Evolutionary conservation across 1,140 invertebrate genomes (phyloP).

Genomic region (Solen grandis): DNA sequence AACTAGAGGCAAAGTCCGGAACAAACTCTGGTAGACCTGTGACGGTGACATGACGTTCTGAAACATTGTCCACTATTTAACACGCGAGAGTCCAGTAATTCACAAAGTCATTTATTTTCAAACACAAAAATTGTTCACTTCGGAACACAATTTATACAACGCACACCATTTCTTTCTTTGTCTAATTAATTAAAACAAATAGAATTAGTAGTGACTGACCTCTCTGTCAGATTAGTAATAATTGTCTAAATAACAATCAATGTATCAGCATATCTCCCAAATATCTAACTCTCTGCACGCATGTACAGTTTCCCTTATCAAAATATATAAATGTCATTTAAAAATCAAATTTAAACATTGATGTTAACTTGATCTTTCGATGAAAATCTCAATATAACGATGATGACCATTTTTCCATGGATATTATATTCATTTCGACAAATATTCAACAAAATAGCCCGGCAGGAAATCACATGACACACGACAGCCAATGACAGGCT

Average conservation of each 20-base stretch:
- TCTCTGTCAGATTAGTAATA: no score
- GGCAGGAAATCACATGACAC: slow-evolving; percentile 52
- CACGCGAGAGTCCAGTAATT: neutral
- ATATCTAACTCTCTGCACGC: no score
- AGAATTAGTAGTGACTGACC: no score
- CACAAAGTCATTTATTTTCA: slow-evolving; percentile 16
- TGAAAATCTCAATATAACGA: slow-evolving; percentile 44
- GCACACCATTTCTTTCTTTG: neutral
- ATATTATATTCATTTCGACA: slow-evolving; percentile 57
- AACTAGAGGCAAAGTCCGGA: slow-evolving; percentile 59
- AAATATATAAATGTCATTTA: slow-evolving; percentile 52
- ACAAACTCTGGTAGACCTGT: slow-evolving; percentile 71
- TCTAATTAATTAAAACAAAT: no score
- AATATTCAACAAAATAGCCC: slow-evolving; percentile 41
- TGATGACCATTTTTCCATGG: slow-evolving; percentile 51
- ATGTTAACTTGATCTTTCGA: slow-evolving; percentile 50
- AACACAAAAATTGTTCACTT: neutral
- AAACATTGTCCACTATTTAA: slow-evolving; percentile 62
- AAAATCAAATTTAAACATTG: slow-evolving; percentile 56
- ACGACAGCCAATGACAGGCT: slow-evolving; percentile 48
- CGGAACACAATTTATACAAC: neutral
- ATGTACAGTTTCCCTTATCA: no score
- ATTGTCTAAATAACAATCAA: no score
- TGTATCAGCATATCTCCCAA: no score
- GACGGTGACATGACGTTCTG: slow-evolving; percentile 69